Evolutionary conservation across 2,113 vertebrate genomes (phyloP).

Genomic region (Monopterus albus): DNA sequence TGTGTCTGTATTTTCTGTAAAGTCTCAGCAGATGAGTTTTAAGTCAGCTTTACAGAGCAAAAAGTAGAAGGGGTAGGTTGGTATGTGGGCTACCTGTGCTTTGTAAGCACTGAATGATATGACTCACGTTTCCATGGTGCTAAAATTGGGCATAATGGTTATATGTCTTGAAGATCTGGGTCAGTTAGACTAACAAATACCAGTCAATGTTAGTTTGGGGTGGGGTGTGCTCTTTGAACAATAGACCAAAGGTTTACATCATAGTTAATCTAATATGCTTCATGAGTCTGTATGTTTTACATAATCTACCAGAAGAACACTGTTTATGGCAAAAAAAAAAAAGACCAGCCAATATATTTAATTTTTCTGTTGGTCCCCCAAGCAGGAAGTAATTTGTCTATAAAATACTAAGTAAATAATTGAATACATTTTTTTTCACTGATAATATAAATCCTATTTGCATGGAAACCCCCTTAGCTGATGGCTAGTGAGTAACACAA

Average conservation of each 20-base stretch:
- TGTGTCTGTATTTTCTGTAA: not conserved
- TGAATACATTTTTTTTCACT: constrained; percentile 16
- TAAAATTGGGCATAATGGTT: constrained; percentile 26
- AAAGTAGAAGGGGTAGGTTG: constrained; percentile 38
- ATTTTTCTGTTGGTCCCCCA: not conserved
- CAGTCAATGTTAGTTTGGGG: not conserved
- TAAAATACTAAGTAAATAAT: constrained; percentile 49
- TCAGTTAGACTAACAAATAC: constrained; percentile 3
- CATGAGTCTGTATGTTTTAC: not conserved
- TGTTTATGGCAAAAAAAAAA: no score
- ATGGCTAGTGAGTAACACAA: constrained; percentile 3
- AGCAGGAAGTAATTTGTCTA: constrained; percentile 21
- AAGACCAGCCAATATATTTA: no score
- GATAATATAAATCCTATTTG: constrained; percentile 30
- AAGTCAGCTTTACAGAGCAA: constrained; percentile 45
- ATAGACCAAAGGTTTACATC: no score
- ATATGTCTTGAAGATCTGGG: constrained; percentile 9
- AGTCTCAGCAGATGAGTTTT: constrained; percentile 28
- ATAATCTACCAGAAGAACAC: no score
- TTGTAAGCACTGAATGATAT: constrained; percentile 17
- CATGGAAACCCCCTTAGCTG: constrained; percentile 23
- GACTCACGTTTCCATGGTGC: constrained; percentile 27
- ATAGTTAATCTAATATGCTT: not conserved
- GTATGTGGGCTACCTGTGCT: constrained; percentile 50
- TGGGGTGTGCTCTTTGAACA: no score